These are phyloP conservation scores for Mesochorus sp. DNA, from an alignment of 2,888 invertebrate genomes.

Conservation along the genomic window DNA sequence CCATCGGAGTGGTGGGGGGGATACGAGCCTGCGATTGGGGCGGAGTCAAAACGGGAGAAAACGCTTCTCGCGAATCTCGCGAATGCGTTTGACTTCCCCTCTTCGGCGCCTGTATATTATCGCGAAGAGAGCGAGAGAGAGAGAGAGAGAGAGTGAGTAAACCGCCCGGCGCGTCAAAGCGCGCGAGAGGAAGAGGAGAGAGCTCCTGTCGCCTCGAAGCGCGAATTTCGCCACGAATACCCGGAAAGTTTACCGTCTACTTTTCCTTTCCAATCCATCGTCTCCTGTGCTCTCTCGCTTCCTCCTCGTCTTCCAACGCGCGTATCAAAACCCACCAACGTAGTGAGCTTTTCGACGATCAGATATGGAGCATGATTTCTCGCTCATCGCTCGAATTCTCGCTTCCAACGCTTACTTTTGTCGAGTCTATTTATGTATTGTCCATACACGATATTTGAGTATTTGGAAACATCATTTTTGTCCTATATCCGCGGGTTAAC, in stretches of 20 bases:
- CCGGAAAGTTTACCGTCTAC: slow-evolving; percentile 62
- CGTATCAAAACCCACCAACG: slow-evolving; percentile 32
- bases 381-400: background rate
- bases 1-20: slow-evolving; percentile 83
- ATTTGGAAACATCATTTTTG: too few species aligned
- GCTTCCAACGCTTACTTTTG: too few species aligned
- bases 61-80: slow-evolving; percentile 75
- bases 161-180: slow-evolving; percentile 74
- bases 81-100: slow-evolving; percentile 49
- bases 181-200: slow-evolving; percentile 66
- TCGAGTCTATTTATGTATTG: too few species aligned
- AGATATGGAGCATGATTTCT: background rate
- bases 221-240: slow-evolving; percentile 64
- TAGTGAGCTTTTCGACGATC: too few species aligned
- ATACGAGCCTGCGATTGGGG: slow-evolving; percentile 83
- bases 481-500: too few species aligned
- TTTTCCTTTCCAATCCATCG: slow-evolving; percentile 74
- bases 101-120: slow-evolving; percentile 71
- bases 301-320: slow-evolving; percentile 62
- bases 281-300: too few species aligned
- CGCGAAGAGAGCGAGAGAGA: slow-evolving; percentile 74
- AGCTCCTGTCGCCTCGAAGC: slow-evolving; percentile 64
- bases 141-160: too few species aligned
- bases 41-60: slow-evolving; percentile 82
- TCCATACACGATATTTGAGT: too few species aligned